Evolutionary conservation across 2,888 invertebrate species (phyloP), one percentile per base, ranked within the genome.

Genomic region (Zhuqinia jingwanae): DNA sequence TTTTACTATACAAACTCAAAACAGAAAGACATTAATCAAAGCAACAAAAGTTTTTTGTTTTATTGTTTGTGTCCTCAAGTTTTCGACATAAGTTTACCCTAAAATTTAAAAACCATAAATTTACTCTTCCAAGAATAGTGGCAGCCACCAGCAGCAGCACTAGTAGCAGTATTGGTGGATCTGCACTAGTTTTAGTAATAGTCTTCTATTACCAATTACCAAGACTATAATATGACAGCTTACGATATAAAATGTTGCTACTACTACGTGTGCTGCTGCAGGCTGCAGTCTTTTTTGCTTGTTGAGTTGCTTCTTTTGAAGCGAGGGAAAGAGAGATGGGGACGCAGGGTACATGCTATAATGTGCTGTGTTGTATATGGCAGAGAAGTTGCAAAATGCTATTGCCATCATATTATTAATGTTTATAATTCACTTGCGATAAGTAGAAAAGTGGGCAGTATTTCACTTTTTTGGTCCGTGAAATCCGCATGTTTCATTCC

Each of bases 401-500:
- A 22, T 13, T 45, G 8, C 58, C 1, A 22, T n/a, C n/a, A n/a
- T n/a, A n/a, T n/a, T n/a, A n/a, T n/a, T 30, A 42, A 25, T 1
- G 30, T 17, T 45, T 68, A 58, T n/a, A 15, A 45, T 68, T 68
- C 22, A n/a, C 15, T 17, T 45, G 20, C 45, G 68, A 68, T 68
- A 68, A 45, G 20, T 68, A 68, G 45, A 22, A 15, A 10, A 36
- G 45, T 20, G 42, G 68, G 45, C 68, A 68, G 45, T 68, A 68
- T 68, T 68, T 68, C 22, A 68, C 45, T 17, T 22, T 36, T 45
- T 68, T 68, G 45, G 68, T 68, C 68, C 22, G 68, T 42, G 68
- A 68, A 68, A 68, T 68, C 68, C 45, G 68, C 20, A 45, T 22
- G 68, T 68, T 68, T 36, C 68, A 68, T 45, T 68, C 36, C 63